A percentile compares a stretch with the other conserved stretches of the same genome.
These are phyloP conservation scores for Galerucella nymphaeae DNA, from an alignment of 2,888 invertebrate genomes.

Conservation along the genomic window DNA sequence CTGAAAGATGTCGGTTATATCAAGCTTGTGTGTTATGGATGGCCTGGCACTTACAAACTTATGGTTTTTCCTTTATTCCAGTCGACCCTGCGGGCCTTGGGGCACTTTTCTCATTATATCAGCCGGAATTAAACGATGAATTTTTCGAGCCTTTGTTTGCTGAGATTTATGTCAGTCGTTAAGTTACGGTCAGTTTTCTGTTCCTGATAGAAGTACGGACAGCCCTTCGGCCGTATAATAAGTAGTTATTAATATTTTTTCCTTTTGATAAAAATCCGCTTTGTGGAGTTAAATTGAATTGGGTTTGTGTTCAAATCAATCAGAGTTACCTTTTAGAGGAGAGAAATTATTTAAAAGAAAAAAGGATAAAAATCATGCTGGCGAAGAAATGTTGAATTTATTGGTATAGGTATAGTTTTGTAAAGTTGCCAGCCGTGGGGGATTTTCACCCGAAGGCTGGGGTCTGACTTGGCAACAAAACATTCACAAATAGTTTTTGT, in stretches of 20 bases:
- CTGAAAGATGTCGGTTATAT: constrained; percentile 23
- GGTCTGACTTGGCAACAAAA: no score
- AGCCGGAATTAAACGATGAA: constrained; percentile 37
- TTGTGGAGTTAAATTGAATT: constrained; percentile 19
- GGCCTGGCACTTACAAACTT: constrained; percentile 42
- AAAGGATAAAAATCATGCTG: not conserved
- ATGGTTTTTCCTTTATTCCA: constrained; percentile 38
- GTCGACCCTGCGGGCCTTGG: constrained; percentile 36
- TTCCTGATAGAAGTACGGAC: constrained; percentile 24
- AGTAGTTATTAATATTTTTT: constrained; percentile 26
- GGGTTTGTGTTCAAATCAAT: not conserved
- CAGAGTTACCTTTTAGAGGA: not conserved
- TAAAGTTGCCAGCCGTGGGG: no score
- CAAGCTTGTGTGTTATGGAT: constrained; percentile 45
- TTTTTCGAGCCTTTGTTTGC: constrained; percentile 38
- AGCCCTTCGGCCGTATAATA: constrained; percentile 19
- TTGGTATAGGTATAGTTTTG: no score
- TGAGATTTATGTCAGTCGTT: constrained; percentile 41
- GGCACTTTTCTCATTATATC: constrained; percentile 38
- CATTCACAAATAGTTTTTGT: no score
- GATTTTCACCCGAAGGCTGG: no score
- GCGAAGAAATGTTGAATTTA: not conserved
- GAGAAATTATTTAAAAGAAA: not conserved
- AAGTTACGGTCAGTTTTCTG: constrained; percentile 27
- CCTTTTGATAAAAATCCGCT: constrained; percentile 23